phyloP scores from a whole-genome alignment of 2,797 vertebrate species.

The Nasua narica region DNA sequence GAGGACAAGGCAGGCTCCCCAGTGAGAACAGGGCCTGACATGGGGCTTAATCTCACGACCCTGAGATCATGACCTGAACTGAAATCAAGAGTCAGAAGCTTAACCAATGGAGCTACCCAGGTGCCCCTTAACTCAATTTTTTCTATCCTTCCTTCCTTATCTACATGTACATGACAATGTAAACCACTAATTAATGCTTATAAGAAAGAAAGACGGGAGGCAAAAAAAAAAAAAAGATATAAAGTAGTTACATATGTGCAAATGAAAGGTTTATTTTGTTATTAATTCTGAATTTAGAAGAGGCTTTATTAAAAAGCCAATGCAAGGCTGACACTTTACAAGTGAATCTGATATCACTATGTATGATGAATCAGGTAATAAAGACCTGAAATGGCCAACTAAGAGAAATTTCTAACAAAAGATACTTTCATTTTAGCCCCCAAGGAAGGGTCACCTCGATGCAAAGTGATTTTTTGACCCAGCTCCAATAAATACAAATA shows the following conservation, averaged over 20 bases:
- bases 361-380: background rate
- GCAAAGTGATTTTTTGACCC: background rate
- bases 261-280: background rate
- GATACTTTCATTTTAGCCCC: background rate
- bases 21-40: fast-evolving
- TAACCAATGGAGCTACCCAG: background rate
- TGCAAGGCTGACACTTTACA: background rate
- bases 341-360: background rate
- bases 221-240: background rate
- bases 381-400: background rate
- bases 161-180: background rate
- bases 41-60: background rate
- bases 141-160: background rate
- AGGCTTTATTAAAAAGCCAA: background rate
- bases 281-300: background rate
- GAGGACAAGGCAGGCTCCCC: background rate
- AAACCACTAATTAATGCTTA: background rate
- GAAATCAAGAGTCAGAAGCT: background rate
- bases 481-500: background rate
- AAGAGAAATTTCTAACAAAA: background rate
- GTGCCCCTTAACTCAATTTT: background rate
- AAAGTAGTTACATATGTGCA: background rate
- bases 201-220: background rate
- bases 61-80: background rate
- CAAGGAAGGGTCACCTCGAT: background rate